phyloP scores from a whole-genome alignment of 2,797 vertebrate genomes.

The Alcedo quadribrachys region DNA sequence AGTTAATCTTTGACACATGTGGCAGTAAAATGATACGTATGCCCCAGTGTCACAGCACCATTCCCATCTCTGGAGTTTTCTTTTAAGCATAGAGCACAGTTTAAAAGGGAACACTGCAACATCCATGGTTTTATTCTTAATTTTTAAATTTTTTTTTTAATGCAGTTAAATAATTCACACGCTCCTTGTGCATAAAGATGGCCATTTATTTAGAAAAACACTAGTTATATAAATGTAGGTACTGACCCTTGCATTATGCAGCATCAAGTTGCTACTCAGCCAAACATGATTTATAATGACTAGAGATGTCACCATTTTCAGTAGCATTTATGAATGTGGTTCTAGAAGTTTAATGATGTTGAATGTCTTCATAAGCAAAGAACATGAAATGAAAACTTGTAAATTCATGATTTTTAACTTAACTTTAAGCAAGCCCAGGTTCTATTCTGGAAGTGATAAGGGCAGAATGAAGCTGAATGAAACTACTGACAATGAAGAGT shows the following conservation, averaged over 20 bases:
- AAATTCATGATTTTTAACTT: not conserved
- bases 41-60: constrained; percentile 24
- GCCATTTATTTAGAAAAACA: not conserved
- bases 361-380: not conserved
- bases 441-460: not conserved
- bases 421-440: not conserved
- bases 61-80: not conserved
- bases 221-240: not conserved
- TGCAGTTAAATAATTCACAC: not conserved
- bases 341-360: not conserved
- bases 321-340: not conserved
- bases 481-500: not conserved
- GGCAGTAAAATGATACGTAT: not conserved
- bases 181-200: not conserved
- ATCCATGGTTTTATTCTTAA: not conserved
- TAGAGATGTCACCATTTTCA: not conserved
- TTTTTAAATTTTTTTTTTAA: not conserved
- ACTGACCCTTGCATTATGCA: not conserved
- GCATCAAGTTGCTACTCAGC: not conserved
- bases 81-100: not conserved
- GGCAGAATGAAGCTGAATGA: not conserved
- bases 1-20: constrained; percentile 42
- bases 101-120: not conserved
- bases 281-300: not conserved
- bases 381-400: not conserved